Conservation (phyloP, 2,113 vertebrate genomes). For the Tachycineta bicolor region DNA sequence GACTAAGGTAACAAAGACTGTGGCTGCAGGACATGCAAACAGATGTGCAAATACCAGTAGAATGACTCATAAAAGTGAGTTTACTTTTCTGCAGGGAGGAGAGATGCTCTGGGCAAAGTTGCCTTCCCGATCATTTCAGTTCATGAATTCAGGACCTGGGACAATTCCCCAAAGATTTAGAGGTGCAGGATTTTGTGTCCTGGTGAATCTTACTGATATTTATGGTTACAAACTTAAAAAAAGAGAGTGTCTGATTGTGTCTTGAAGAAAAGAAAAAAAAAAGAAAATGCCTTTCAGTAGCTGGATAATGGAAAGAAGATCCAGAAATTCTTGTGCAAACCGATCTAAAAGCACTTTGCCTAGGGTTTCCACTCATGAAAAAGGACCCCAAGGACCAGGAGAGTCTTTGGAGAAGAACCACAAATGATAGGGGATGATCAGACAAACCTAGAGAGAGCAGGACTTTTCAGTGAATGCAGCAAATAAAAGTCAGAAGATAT, state of each 20-base stretch:
- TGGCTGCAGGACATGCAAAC: background rate
- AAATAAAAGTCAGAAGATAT: background rate
- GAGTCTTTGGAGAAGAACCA: background rate
- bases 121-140: background rate
- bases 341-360: background rate
- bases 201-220: rapidly evolving
- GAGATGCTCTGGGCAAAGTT: background rate
- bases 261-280: background rate
- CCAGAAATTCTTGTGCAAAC: background rate
- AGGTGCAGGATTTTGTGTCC: rapidly evolving
- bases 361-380: background rate
- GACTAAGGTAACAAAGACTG: background rate
- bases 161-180: conserved; percentile 51
- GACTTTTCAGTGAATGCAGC: background rate
- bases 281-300: background rate
- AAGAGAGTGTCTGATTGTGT: background rate
- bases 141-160: conserved; percentile 63
- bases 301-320: background rate
- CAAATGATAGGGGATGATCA: background rate
- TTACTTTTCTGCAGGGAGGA: background rate
- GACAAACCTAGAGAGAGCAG: background rate
- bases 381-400: background rate
- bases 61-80: background rate
- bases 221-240: background rate
- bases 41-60: background rate